Evolutionary conservation across 1,140 invertebrate genomes (phyloP).

Genomic region (Teleogryllus occipitalis): DNA sequence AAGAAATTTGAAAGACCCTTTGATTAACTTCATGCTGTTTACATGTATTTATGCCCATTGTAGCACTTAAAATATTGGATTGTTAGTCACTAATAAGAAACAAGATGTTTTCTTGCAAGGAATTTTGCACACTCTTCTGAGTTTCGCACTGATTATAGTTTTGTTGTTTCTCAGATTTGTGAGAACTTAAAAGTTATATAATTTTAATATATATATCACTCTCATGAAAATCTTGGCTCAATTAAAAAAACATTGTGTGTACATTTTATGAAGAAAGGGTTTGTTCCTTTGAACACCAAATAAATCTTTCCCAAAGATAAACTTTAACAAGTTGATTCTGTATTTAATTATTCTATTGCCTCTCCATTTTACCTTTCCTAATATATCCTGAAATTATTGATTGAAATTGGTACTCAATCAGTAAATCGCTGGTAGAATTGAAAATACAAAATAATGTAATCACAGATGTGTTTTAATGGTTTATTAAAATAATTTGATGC

Average conservation of each 20-base stretch:
- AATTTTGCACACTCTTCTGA: background rate
- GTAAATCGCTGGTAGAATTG: background rate
- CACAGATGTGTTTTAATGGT: background rate
- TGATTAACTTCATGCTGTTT: background rate
- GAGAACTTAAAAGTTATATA: background rate
- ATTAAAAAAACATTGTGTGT: background rate
- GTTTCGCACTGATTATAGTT: background rate
- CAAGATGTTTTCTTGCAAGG: background rate
- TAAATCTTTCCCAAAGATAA: constrained; percentile 1
- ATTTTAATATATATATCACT: background rate
- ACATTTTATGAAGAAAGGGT: background rate
- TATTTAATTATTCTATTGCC: background rate
- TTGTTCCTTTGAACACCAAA: background rate
- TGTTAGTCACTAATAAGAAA: background rate
- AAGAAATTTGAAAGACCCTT: background rate
- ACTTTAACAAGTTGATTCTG: background rate
- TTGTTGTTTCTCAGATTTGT: background rate
- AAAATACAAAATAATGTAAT: background rate
- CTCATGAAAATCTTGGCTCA: constrained; percentile 4
- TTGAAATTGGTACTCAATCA: too few relatives aligned
- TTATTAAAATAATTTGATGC: background rate
- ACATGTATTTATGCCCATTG: background rate
- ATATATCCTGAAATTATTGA: background rate
- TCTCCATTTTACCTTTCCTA: background rate
- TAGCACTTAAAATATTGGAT: background rate